Evolutionary conservation across 2,888 invertebrate species (phyloP).

Genomic region (Linnaemya vulpina): DNA sequence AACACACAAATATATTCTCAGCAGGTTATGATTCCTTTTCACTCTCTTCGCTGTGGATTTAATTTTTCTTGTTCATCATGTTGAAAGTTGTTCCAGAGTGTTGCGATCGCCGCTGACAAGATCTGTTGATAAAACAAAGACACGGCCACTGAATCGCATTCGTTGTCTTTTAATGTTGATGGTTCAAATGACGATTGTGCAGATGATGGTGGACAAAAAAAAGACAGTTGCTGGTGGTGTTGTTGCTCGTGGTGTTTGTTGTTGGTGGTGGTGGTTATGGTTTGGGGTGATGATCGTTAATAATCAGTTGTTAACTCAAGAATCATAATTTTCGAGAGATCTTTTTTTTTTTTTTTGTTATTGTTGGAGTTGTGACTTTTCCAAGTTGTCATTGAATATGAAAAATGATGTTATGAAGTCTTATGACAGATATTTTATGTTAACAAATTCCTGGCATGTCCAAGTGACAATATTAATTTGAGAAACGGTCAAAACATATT

Average conservation of each 20-base stretch:
- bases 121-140: conserved; percentile 28
- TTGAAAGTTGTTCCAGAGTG: conserved; percentile 4
- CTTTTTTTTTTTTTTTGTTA: not conserved
- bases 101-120: conserved; percentile 52
- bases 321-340: conserved; percentile 75
- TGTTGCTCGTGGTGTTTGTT: conserved; percentile 8
- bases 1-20: not conserved
- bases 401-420: conserved; percentile 78
- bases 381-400: conserved; percentile 72
- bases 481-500: conserved; percentile 68
- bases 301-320: conserved; percentile 79
- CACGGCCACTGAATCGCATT: conserved; percentile 18
- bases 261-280: not conserved
- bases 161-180: conserved; percentile 15
- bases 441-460: conserved; percentile 80
- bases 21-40: not conserved
- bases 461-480: conserved; percentile 82
- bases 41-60: not conserved
- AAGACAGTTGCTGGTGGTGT: conserved; percentile 22
- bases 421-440: conserved; percentile 81
- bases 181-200: conserved; percentile 15
- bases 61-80: not conserved
- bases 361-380: conserved; percentile 1
- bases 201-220: not conserved
- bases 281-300: conserved; percentile 13